phyloP scores from a whole-genome alignment of 2,888 invertebrate genomes.

The Flabesymbios commensalis region DNA sequence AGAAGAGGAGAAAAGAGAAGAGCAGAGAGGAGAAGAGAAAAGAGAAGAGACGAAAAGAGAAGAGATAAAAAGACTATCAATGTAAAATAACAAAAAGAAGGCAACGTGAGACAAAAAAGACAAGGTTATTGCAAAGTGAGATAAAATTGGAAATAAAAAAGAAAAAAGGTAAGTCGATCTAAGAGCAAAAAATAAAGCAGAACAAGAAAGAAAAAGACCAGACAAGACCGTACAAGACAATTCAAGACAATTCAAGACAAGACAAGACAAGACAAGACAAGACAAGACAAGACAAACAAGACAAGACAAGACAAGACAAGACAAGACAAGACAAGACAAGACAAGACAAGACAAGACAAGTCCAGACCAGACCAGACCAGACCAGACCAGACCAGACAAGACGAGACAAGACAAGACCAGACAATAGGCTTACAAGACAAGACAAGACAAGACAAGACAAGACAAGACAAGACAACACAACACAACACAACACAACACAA shows the following conservation, averaged over 20 bases:
- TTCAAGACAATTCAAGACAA: slow-evolving; percentile 5
- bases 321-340: neutral
- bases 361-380: neutral
- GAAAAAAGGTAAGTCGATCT: too few relatives aligned
- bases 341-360: neutral
- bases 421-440: slow-evolving; percentile 2
- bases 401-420: neutral
- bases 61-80: too few relatives aligned
- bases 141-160: too few relatives aligned
- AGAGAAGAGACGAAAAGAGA: too few relatives aligned
- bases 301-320: slow-evolving; percentile 5
- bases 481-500: neutral
- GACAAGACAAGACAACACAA: slow-evolving; percentile 1
- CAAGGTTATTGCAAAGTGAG: too few relatives aligned
- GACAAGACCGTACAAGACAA: slow-evolving; percentile 1
- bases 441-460: slow-evolving; percentile 1
- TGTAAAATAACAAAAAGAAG: too few relatives aligned
- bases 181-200: too few relatives aligned
- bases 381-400: neutral
- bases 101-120: too few relatives aligned
- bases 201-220: too few relatives aligned
- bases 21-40: too few relatives aligned
- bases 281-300: slow-evolving; percentile 5
- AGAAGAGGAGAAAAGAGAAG: too few relatives aligned
- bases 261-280: slow-evolving; percentile 6